Conservation (phyloP, 2,797 vertebrate genomes). For the Sparus aurata region DNA sequence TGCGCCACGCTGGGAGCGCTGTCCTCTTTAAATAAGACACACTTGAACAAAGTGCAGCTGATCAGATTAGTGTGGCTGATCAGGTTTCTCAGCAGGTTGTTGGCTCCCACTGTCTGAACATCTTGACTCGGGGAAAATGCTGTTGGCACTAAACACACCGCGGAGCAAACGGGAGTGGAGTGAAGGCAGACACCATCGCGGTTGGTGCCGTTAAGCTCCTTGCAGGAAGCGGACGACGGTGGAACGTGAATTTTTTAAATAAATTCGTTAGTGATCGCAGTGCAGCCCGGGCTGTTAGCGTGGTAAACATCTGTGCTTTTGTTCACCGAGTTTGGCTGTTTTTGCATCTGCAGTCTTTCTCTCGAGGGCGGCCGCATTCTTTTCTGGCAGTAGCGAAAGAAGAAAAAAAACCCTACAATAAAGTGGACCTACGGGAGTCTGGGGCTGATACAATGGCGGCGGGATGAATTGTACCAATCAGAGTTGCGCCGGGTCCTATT, state of each 20-base stretch:
- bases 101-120: constrained; percentile 73
- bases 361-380: constrained; percentile 62
- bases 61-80: constrained; percentile 83
- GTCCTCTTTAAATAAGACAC: constrained; percentile 80
- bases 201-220: constrained; percentile 27
- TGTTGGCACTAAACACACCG: constrained; percentile 46
- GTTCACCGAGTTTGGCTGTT: constrained; percentile 17
- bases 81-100: constrained; percentile 76
- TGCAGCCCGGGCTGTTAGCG: constrained; percentile 15
- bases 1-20: constrained; percentile 68
- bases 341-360: constrained; percentile 47
- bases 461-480: constrained; percentile 61
- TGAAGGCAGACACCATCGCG: constrained; percentile 18
- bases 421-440: constrained; percentile 68
- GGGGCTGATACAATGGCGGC: constrained; percentile 68
- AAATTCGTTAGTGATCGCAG: constrained; percentile 21
- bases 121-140: constrained; percentile 57
- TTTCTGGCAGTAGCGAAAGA: constrained; percentile 37
- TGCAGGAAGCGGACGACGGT: constrained; percentile 16
- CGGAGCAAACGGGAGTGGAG: constrained; percentile 26
- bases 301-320: constrained; percentile 50
- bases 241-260: constrained; percentile 14
- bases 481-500: constrained; percentile 57
- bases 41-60: constrained; percentile 76
- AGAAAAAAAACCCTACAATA: constrained; percentile 57